Conservation (phyloP, 2,113 vertebrate genomes). For the Rhineura floridana region DNA sequence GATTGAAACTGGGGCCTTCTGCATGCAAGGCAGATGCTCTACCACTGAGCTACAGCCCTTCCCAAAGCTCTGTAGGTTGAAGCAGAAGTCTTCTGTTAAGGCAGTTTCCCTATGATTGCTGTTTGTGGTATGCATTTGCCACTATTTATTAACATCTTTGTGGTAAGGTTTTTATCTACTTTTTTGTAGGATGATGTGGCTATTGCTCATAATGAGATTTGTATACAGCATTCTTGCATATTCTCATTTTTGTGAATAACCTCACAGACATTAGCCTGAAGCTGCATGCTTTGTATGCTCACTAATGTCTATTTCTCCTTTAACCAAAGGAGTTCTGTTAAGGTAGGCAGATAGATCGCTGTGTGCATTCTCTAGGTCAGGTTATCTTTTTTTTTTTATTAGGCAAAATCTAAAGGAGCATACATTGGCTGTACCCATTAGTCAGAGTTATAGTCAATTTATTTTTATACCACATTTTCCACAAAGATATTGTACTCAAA, state of each 20-base stretch:
- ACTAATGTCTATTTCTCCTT: neutral
- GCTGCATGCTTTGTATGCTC: neutral
- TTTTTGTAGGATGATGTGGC: neutral
- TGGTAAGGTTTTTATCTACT: neutral
- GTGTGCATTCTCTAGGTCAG: neutral
- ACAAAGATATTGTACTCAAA: too few species aligned
- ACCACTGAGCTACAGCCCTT: too few species aligned
- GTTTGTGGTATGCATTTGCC: neutral
- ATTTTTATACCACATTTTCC: too few species aligned
- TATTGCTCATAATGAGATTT: neutral
- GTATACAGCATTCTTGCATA: too few species aligned
- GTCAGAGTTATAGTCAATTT: too few species aligned
- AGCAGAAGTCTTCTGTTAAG: neutral
- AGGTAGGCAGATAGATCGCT: neutral
- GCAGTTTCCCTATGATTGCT: neutral
- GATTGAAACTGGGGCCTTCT: too few species aligned
- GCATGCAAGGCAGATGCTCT: too few species aligned
- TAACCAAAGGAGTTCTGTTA: neutral
- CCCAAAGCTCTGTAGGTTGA: neutral
- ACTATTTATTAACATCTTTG: neutral
- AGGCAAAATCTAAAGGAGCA: neutral
- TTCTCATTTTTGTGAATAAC: neutral
- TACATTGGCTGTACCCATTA: neutral
- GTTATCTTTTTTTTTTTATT: neutral
- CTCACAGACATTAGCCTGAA: too few species aligned